Conservation (phyloP, 2,888 invertebrate genomes). For the Physocephala rufipes region DNA sequence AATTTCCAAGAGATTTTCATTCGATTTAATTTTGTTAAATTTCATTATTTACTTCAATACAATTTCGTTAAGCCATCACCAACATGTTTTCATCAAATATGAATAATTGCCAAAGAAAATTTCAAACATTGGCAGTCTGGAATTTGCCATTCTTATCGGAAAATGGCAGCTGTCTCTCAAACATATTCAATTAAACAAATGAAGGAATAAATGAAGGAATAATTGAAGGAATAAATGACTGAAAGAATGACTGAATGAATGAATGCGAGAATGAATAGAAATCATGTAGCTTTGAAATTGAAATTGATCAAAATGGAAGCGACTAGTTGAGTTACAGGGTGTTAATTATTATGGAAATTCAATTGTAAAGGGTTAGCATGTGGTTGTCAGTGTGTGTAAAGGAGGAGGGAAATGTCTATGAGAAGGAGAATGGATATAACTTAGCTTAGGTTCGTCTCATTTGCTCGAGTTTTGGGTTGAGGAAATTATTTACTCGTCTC, state of each 20-base stretch:
- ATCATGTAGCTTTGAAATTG: neutral
- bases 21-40: no score
- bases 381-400: no score
- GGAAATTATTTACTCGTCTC: no score
- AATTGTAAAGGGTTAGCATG: no score
- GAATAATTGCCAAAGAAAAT: conserved; percentile 40
- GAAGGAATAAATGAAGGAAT: neutral
- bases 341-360: no score
- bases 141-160: neutral
- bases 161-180: neutral
- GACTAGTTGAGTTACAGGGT: neutral
- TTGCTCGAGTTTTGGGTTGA: no score
- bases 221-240: no score
- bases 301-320: neutral
- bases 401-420: no score
- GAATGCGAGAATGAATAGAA: neutral
- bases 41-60: no score
- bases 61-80: neutral
- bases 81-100: conserved; percentile 14
- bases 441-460: no score
- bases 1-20: no score
- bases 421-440: no score
- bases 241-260: neutral
- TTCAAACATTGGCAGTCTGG: conserved; percentile 38
- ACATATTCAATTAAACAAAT: neutral